Base-by-base conservation (phyloP, 2,113 vertebrate genomes). In the Sardina pilchardus region DNA sequence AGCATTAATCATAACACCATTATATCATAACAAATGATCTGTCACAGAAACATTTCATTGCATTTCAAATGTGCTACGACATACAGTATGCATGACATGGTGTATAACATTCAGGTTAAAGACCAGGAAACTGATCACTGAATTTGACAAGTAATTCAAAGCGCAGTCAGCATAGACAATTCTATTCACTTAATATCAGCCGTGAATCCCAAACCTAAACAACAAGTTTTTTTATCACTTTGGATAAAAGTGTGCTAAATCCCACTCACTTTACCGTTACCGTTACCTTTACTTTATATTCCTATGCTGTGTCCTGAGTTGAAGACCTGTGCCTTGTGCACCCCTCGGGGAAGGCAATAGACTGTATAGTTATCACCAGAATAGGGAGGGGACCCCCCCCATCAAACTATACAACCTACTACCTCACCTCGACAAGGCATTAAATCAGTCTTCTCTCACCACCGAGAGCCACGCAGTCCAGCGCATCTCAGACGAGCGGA, bases 331-430 rank as follows among this genome's bases (percentile, higher is more conserved):
- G 88, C 91, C 82, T 83, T 91, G 94, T 90, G 94, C 93, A 90
- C 94, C 94, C 94, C 93, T 95, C 95, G 92, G 93, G 96, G 96
- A 97, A 97, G 96, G 96, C 96, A 97, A 97, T 97, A 97, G 96
- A 97, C 96, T 97, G 96, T 97, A 97, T 97, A 97, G 96, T 97
- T 97, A 97, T 97, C 96, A 96, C 96, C 96, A 95, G 95, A 96
- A 94, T 94, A 95, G 96, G 96, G 95, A 94, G 85, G 91, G 93
- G 92, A 95, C 96, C 96, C 39, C 39, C 96, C 95, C 95, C 96
- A 97, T 95, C 95, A 97, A 97, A 97, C 96, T 97, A 97, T 97
- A 97, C 96, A 97, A 97, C 96, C 96, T 97, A 97, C 96, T 97
- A 97, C 96, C 96, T 97, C 96, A 97, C 94, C 96, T 94, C 93